Evolutionary conservation across 2,113 vertebrate genomes (phyloP).

Genomic region (Prietella phreatophila): DNA sequence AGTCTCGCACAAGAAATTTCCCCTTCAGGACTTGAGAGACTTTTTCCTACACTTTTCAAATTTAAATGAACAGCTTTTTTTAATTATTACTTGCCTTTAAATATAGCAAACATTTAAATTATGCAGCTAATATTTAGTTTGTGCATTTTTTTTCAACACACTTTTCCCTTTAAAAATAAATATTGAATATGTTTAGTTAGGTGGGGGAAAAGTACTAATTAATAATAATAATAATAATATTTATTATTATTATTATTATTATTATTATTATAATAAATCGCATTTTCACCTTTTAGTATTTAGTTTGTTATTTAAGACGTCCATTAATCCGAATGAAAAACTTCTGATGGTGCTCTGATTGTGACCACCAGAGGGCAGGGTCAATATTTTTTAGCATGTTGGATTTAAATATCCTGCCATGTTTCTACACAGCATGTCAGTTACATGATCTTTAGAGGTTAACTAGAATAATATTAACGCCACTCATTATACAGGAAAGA

Average conservation of each 20-base stretch:
- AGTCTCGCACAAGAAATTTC: not conserved
- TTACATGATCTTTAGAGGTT: conserved; percentile 6
- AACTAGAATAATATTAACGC: not conserved
- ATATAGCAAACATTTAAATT: not conserved
- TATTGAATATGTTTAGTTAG: not conserved
- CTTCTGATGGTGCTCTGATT: not conserved
- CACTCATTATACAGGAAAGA: not conserved
- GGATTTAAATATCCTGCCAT: not conserved
- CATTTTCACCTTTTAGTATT: not conserved
- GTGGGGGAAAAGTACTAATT: not conserved
- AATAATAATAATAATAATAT: too few species aligned
- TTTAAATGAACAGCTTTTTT: not conserved
- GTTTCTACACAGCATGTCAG: conserved; percentile 4
- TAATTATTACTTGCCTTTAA: not conserved
- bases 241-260: too few species aligned
- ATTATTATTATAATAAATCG: too few species aligned
- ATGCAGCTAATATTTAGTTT: not conserved
- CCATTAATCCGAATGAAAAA: not conserved
- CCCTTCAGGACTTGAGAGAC: not conserved
- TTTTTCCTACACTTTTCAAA: not conserved
- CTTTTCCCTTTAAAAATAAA: not conserved
- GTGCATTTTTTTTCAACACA: not conserved
- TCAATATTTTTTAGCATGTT: conserved; percentile 2
- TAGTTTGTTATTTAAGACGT: not conserved
- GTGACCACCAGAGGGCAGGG: conserved; percentile 45